Conservation (phyloP, 2,888 invertebrate genomes). For the Scaptomyza tumidula region DNA sequence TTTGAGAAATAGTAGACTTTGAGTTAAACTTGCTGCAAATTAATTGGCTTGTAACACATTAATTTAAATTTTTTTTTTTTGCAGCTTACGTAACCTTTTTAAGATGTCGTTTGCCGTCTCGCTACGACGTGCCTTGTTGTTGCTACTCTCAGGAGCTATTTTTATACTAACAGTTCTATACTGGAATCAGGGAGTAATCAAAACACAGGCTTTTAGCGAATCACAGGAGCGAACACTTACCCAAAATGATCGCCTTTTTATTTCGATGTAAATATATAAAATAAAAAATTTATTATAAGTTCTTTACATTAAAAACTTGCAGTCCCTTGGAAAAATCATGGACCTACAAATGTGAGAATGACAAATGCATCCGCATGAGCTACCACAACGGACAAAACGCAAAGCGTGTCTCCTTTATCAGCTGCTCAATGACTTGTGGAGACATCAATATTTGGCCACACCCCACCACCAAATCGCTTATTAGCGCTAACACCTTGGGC, state of each 20-base stretch:
- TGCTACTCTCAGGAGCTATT: slow-evolving; percentile 86
- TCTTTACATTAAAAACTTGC: neutral
- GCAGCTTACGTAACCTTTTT: slow-evolving; percentile 83
- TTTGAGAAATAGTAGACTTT: no score
- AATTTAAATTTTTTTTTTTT: slow-evolving; percentile 7
- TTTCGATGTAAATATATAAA: slow-evolving; percentile 75
- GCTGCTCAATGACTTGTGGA: slow-evolving; percentile 92
- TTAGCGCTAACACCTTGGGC: slow-evolving; percentile 88
- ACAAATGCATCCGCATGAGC: slow-evolving; percentile 88
- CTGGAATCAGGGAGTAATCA: slow-evolving; percentile 87
- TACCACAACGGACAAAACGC: slow-evolving; percentile 44
- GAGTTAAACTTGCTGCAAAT: no score
- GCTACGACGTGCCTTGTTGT: slow-evolving; percentile 86
- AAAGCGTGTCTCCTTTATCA: slow-evolving; percentile 87
- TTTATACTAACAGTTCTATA: slow-evolving; percentile 87
- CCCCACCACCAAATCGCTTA: slow-evolving; percentile 89
- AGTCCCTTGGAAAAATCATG: slow-evolving; percentile 86
- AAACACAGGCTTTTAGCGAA: slow-evolving; percentile 84
- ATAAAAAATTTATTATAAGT: neutral
- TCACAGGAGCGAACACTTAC: slow-evolving; percentile 78
- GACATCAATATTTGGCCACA: slow-evolving; percentile 90
- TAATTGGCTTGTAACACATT: no score
- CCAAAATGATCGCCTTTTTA: slow-evolving; percentile 64
- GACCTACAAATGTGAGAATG: slow-evolving; percentile 90
- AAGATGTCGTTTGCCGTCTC: slow-evolving; percentile 85